Evolutionary conservation across 2,113 vertebrate genomes (phyloP).

Genomic region (Acrocephalus arundinaceus): DNA sequence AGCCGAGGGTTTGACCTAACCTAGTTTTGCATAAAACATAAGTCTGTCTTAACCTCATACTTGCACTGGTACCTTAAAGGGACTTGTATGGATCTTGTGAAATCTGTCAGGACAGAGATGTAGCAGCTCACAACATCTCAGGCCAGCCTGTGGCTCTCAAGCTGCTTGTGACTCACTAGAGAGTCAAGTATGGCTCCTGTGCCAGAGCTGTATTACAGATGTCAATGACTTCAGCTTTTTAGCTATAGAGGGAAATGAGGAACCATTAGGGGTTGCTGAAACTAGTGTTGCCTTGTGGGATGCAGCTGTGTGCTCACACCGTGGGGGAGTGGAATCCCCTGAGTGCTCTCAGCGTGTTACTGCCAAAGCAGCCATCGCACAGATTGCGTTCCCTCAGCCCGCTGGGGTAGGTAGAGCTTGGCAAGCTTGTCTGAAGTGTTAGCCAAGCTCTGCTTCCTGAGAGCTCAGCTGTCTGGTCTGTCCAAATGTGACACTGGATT

Average conservation of each 20-base stretch:
- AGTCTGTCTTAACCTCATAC: not conserved
- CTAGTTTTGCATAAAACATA: not conserved
- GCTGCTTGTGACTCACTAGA: not conserved
- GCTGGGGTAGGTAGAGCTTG: not conserved
- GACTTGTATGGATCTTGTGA: not conserved
- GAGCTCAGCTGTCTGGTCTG: not conserved
- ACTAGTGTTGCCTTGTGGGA: not conserved
- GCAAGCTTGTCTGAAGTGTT: not conserved
- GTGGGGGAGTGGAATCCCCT: not conserved
- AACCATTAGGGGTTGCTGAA: not conserved
- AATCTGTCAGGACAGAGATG: not conserved
- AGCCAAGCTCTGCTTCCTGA: not conserved
- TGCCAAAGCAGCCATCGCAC: not conserved
- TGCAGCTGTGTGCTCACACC: slow-evolving; percentile 10
- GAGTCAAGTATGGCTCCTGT: not conserved
- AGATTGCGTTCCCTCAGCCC: not conserved
- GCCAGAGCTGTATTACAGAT: not conserved
- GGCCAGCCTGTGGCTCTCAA: not conserved
- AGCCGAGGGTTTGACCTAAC: not conserved
- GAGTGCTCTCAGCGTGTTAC: not conserved
- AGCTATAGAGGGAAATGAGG: not conserved
- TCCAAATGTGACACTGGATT: not conserved
- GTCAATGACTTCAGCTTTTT: not conserved
- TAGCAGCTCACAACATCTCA: not conserved
- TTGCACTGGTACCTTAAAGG: not conserved